Conservation (phyloP, 2,888 invertebrate species). For the Troilus luridus region DNA sequence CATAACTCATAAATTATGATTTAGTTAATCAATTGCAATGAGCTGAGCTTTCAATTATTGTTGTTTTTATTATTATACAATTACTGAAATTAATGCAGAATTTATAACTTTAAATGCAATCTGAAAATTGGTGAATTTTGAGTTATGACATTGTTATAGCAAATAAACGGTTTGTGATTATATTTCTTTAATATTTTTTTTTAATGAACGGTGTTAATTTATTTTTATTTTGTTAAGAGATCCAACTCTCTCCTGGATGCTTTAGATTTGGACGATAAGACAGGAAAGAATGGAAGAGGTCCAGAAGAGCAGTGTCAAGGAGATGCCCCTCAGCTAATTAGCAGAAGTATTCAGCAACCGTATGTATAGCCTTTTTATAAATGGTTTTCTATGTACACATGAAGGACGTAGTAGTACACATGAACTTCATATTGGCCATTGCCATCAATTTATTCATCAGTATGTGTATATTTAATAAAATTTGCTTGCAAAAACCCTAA, state of each 20-base stretch:
- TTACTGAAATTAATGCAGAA: no score
- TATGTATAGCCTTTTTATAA: constrained; percentile 67
- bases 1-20: no score
- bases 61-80: no score
- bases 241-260: constrained; percentile 61
- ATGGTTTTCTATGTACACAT: background rate
- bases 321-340: constrained; percentile 22
- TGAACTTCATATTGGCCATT: background rate
- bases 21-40: no score
- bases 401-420: no score
- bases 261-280: constrained; percentile 57
- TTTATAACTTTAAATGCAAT: no score
- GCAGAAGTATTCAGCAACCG: constrained; percentile 71
- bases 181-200: background rate
- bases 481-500: no score
- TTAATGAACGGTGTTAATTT: background rate
- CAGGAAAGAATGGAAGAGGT: background rate
- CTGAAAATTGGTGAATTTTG: no score
- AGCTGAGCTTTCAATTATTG: no score
- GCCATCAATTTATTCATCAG: background rate
- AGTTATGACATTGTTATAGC: no score
- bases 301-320: constrained; percentile 44
- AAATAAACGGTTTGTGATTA: background rate
- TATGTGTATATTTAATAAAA: no score
- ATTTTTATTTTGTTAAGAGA: constrained; percentile 59